phyloP scores from a whole-genome alignment of 1,140 invertebrate genomes.

The Lysiphlebus fabarum region DNA sequence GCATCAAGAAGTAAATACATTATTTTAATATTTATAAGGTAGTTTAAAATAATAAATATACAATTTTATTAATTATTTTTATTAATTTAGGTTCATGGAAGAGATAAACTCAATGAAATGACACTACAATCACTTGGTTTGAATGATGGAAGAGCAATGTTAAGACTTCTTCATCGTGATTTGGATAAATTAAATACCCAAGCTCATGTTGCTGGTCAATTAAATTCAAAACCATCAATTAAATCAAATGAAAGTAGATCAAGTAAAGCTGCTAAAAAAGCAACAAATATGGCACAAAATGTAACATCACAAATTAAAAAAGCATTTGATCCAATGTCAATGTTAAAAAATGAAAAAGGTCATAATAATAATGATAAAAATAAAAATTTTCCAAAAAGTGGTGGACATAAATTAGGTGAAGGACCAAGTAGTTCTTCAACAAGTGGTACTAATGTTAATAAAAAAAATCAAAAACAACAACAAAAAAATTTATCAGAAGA shows the following conservation, averaged over 20 bases:
- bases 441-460: too few species aligned
- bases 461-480: too few species aligned
- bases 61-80: slow-evolving; percentile 15
- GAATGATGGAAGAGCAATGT: slow-evolving; percentile 70
- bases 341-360: slow-evolving; percentile 22
- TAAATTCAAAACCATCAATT: slow-evolving; percentile 38
- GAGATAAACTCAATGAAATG: slow-evolving; percentile 61
- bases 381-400: slow-evolving; percentile 1
- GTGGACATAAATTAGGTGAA: slow-evolving; percentile 14
- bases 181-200: slow-evolving; percentile 58
- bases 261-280: background rate
- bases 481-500: too few species aligned
- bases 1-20: slow-evolving; percentile 64
- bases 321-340: slow-evolving; percentile 23
- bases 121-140: slow-evolving; percentile 73
- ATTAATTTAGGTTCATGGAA: slow-evolving; percentile 60
- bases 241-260: slow-evolving; percentile 23
- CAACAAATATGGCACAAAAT: slow-evolving; percentile 13
- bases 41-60: background rate
- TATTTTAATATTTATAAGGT: background rate
- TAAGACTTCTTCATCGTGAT: slow-evolving; percentile 59
- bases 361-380: slow-evolving; percentile 13
- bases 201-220: slow-evolving; percentile 61
- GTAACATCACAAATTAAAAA: slow-evolving; percentile 25
- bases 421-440: slow-evolving; percentile 9